Base-by-base conservation (phyloP, 30 jellyfish, hydroid and myxozoan genomes). In the Nemopilema nomurai region DNA sequence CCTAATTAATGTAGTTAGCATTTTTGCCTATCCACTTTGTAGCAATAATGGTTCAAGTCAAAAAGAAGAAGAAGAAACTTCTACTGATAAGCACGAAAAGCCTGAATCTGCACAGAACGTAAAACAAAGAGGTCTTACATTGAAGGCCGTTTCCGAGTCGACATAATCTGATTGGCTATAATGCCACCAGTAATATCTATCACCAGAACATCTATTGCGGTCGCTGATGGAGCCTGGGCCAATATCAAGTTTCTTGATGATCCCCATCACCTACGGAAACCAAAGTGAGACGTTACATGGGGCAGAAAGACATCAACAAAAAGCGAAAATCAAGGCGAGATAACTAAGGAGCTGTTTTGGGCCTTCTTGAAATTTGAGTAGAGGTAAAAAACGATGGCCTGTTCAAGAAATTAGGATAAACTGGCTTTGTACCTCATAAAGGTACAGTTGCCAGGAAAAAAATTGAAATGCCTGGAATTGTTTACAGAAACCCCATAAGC, bases 71-170 rank as follows among this genome's bases (percentile, higher is more conserved):
- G 57, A 41, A 41, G 57, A 41, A 41, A 41, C 13, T 41, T 13
- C 9, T 13, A 13, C 13, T 3, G 13, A 6, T 41, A 13, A 41
- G 57, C 57, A 41, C 13, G 57, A 41, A 41, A 41, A 41, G 57
- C 13, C 9, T 13, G 13, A 13, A 41, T 41, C 57, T 41, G 13
- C 57, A 41, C 13, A 41, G 57, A 41, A 41, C 13, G 57, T 41
- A 41, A 41, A 41, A 3, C 9, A 41, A 41, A 41, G 13, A 41
- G 13, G 16, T 57, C 97, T 90, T 84, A 90, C 97, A 51, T 75
- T 76, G 83, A 90, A 90, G 1, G 97, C 95, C 77, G 83, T 90
- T 62, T 90, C 91, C 0, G 97, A 90, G 70, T 90, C 97, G 41
- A 90, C 97, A 73, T 22, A 83, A 4, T 82, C 86, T 0, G 86